These are phyloP conservation scores for Pocillopora damicornis DNA, from an alignment of 64 coral and sea anemone genomes.

Conservation along the genomic window DNA sequence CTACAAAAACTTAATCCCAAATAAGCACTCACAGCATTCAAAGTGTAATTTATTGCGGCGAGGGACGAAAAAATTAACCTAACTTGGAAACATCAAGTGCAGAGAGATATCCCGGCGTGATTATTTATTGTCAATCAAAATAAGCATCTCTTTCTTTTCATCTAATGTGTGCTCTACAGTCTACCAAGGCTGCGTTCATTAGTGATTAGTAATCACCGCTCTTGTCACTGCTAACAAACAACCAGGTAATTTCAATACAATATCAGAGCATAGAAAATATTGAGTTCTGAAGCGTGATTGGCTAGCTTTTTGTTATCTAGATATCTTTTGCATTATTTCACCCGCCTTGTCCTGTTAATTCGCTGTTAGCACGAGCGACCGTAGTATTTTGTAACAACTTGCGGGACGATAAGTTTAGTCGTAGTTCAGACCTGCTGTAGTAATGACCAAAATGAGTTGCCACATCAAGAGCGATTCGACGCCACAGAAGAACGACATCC, in stretches of 20 bases:
- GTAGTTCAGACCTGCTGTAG: background rate
- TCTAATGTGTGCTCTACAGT: conserved; percentile 28
- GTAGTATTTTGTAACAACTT: conserved; percentile 77
- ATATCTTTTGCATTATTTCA: conserved; percentile 84
- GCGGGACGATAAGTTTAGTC: conserved; percentile 37
- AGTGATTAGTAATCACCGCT: conserved; percentile 75
- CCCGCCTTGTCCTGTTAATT: conserved; percentile 75
- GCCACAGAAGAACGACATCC: background rate
- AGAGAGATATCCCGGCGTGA: conserved; percentile 10
- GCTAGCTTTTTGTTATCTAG: conserved; percentile 58
- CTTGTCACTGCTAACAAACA: conserved; percentile 77
- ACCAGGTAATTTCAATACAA: conserved; percentile 85
- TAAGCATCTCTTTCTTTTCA: conserved; percentile 64
- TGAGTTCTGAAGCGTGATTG: conserved; percentile 59
- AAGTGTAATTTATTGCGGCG: background rate
- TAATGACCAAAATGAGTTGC: conserved; percentile 29
- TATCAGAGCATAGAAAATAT: conserved; percentile 79
- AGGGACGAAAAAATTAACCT: conserved; percentile 7
- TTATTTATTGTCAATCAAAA: conserved; percentile 71
- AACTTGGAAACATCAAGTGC: conserved; percentile 46
- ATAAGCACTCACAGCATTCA: background rate
- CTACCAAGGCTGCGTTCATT: conserved; percentile 48
- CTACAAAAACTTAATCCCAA: background rate
- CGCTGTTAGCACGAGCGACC: conserved; percentile 60
- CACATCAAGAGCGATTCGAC: background rate